Conservation (phyloP, 2,113 vertebrate species). For the Chroicocephalus ridibundus region DNA sequence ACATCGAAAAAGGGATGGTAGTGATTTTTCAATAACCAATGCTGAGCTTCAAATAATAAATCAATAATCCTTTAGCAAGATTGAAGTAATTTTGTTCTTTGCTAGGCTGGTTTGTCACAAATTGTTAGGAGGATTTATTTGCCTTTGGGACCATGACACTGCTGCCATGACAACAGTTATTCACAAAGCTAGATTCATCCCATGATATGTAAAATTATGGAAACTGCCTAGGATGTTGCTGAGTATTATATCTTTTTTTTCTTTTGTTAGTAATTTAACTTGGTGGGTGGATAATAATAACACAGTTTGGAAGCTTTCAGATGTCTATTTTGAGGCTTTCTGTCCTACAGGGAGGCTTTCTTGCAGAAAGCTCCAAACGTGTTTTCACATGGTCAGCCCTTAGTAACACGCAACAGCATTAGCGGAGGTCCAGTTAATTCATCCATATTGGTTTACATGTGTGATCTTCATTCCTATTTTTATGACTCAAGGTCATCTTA, state of each 20-base stretch:
- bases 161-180: conserved; percentile 51
- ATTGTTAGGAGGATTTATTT: conserved; percentile 49
- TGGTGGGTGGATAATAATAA: neutral
- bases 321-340: neutral
- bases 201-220: conserved; percentile 19
- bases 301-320: conserved; percentile 3
- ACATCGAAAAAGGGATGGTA: neutral
- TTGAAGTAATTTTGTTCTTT: conserved; percentile 47
- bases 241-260: neutral
- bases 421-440: neutral
- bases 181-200: conserved; percentile 26
- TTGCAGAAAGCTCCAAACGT: neutral
- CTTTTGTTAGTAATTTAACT: conserved; percentile 12
- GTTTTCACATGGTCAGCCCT: neutral
- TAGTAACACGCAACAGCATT: neutral
- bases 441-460: accelerated
- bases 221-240: neutral
- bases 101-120: conserved; percentile 53
- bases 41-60: conserved; percentile 49
- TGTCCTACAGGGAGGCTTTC: neutral
- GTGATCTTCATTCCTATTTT: neutral
- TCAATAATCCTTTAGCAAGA: conserved; percentile 35
- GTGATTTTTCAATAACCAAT: conserved; percentile 35
- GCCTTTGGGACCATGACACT: conserved; percentile 28
- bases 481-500: neutral